Base-by-base conservation (phyloP, 2,113 vertebrate species). In the Reinhardtius hippoglossoides region DNA sequence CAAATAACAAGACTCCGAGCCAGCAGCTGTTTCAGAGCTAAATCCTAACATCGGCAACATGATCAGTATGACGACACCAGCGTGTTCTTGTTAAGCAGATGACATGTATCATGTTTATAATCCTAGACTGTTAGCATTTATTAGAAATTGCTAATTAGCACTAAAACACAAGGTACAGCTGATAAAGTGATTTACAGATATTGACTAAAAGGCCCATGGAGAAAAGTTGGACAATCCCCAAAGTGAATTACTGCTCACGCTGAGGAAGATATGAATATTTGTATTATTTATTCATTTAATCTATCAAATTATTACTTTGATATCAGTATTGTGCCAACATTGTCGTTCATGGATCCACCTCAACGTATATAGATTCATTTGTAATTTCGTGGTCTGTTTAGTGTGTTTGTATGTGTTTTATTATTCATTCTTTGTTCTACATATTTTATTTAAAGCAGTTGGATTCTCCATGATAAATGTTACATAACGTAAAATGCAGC, bases 401-500 rank as follows among this genome's bases (percentile, higher is more conserved):
- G 58, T 60, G 8, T 65, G 20, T 9, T 35, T 67, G 18, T 72
- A 15, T 74, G 40, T 20, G 35, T 26, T 44, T 20, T 15, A 68
- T 24, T 50, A 35, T 44, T 44, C 4, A 44, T 44, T 44, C 42
- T 13, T 3, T 12, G 14, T 44, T 44, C 42, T 72, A 63, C 10
- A 67, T 24, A 31, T 37, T 73, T 9, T 20, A 4, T 27, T 73
- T 71, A 16, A 16, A 59, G 61, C 56, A 55, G 6, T 50, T 67
- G 48, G n/a, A 12, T 20, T 50, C 24, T 77, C 46, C 23, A 35
- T 2, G 62, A 1, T 64, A 62, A 81, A 31, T 61, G 27, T 20
- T 50, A 69, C 26, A 64, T 9, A 37, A 26, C 9, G 54, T 74
- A 57, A 71, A 67, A 31, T 62, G 62, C 31, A 67, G 23, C 40